phyloP scores from a whole-genome alignment of 37 sponge, comb jelly and placozoan species.

The Crambe crambe region DNA sequence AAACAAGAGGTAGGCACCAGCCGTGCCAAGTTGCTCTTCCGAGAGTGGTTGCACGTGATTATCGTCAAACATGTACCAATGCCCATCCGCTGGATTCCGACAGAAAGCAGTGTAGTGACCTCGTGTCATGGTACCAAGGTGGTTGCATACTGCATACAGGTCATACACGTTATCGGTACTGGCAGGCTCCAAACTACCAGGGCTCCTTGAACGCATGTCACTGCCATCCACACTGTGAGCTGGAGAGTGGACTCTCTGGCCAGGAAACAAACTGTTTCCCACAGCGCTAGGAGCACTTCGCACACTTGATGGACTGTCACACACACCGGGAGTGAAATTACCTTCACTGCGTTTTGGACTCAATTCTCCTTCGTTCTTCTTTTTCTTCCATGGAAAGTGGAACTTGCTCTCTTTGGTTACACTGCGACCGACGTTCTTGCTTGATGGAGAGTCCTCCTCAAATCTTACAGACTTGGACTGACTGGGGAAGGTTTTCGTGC shows the following conservation, averaged over 20 bases:
- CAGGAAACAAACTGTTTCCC: not conserved
- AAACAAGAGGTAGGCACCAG: conserved; percentile 87
- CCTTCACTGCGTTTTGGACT: not conserved
- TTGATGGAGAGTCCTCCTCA: conserved; percentile 10
- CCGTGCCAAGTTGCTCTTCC: conserved; percentile 53
- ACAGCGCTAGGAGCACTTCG: conserved; percentile 41
- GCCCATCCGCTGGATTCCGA: conserved; percentile 50
- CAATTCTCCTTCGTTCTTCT: not conserved
- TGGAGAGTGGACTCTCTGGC: not conserved
- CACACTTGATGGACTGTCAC: conserved; percentile 38
- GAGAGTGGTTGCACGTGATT: conserved; percentile 53
- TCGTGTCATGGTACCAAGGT: conserved; percentile 72
- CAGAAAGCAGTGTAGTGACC: conserved; percentile 95
- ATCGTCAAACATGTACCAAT: conserved; percentile 88
- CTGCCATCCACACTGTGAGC: not conserved
- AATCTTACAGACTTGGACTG: conserved; percentile 36
- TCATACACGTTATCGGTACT: conserved; percentile 67
- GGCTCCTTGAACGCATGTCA: not conserved
- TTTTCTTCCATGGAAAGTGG: conserved; percentile 43
- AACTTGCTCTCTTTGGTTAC: conserved; percentile 13
- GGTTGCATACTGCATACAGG: conserved; percentile 91
- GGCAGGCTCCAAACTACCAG: not conserved
- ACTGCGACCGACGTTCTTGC: conserved; percentile 1
- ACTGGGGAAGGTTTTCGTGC: not conserved
- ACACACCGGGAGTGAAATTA: conserved; percentile 1